Base-by-base conservation (phyloP, 1,140 invertebrate genomes). In the Anagrus nilaparvatae region DNA sequence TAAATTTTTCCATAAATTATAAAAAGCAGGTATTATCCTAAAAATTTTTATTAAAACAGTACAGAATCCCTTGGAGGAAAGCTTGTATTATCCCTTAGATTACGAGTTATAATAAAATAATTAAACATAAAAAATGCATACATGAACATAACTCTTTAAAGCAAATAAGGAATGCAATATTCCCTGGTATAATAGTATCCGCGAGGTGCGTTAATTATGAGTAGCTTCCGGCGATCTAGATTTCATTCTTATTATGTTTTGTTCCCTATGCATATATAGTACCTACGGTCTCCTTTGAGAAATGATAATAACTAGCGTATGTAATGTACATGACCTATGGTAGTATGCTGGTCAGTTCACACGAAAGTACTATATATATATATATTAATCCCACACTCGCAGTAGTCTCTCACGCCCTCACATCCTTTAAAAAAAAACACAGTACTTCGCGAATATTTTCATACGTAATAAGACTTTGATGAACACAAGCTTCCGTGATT, bases 331-430 rank as follows among this genome's bases (percentile, higher is more conserved):
- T 69, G 65, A 69, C 64, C 65, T 63, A 60, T 65, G 64, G 36
- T n/a, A n/a, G n/a, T n/a, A n/a, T n/a, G n/a, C n/a, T 69, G 65
- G 65, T 69, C 65, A 69, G 65, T 69, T 69, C 65, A 69, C 65
- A 69, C 65, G 65, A 66, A 63, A 56, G 60, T 58, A 60, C 54
- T 55, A 45, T 38, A 44, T 40, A 52, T 53, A 55, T 52, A 47
- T 47, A 48, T 43, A 27, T 46, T 40, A 4, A 25, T 39, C n/a
- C 4, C 30, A 12, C 28, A 19, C 21, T 18, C 40, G 12, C 32
- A 44, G 50, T 54, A 59, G 55, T 69, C 65, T n/a, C n/a, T 69
- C 65, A 69, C 65, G 65, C 65, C 65, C 65, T 67, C 64, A 60
- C 64, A 65, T 67, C 64, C 65, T 65, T 41, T 39, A 9, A 25